Evolutionary conservation across 1,140 invertebrate genomes (phyloP).

Genomic region (Drosophila paulistorum): DNA sequence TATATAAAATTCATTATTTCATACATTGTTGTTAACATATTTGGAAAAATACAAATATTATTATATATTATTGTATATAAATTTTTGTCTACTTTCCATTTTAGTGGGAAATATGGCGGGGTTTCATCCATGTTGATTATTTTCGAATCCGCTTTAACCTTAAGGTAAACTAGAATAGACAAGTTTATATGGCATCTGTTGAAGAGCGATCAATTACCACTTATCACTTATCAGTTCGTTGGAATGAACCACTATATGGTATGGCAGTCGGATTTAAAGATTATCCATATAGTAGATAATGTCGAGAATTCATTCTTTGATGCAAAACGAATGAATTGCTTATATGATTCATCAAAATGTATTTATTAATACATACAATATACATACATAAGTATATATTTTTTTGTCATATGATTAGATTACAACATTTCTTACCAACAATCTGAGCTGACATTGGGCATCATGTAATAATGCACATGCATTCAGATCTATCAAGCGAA

Average conservation of each 20-base stretch:
- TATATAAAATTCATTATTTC: not conserved
- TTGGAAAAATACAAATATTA: conserved; percentile 6
- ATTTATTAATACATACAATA: not conserved
- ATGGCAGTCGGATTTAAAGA: too few species aligned
- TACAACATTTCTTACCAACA: not conserved
- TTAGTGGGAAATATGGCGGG: not conserved
- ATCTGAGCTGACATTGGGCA: not conserved
- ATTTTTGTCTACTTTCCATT: conserved; percentile 1
- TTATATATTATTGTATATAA: too few species aligned
- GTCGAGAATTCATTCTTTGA: not conserved
- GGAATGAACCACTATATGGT: too few species aligned
- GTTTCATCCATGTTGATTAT: too few species aligned
- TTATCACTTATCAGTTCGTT: too few species aligned
- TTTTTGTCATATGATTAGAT: not conserved
- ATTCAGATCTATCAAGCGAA: conserved; percentile 10
- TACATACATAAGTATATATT: not conserved
- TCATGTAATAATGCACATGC: conserved; percentile 1
- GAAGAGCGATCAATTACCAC: too few species aligned
- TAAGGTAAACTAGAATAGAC: too few species aligned
- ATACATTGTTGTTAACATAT: not conserved
- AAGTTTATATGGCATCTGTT: too few species aligned
- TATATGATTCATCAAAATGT: not conserved
- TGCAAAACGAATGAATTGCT: not conserved
- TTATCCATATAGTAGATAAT: too few species aligned
- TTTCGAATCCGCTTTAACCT: too few species aligned